Evolutionary conservation across 2,888 invertebrate genomes (phyloP), one percentile per base, ranked within the genome.

Genomic region (Nesidiocoris tenuis): DNA sequence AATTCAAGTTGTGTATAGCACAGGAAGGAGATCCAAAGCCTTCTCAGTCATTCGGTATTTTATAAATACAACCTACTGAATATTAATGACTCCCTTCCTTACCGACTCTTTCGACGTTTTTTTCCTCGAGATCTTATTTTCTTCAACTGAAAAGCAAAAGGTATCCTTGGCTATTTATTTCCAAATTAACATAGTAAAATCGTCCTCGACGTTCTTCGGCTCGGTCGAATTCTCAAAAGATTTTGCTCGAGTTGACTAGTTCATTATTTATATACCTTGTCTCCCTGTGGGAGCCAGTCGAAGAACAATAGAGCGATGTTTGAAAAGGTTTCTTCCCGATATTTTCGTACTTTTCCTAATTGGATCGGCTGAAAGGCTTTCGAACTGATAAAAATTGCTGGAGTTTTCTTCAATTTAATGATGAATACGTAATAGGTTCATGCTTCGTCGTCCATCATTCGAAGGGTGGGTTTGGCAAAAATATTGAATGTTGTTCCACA

Each of bases 1-100:
- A 70, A 70, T 70, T 70, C 70, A 70, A 70, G 24, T 70, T 70
- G 70, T 70, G 70, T 70, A 70, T 25, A 59, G 70, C 23, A 70
- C 54, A 70, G 59, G 68, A 68, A 70, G 12, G 39, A 39, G 70
- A 70, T 57, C 70, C 70, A 70, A 70, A 70, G 70, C 54, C 70
- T 70, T 59, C 19, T 24, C 70, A 70, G 70, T 70, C 70, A 59
- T 70, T 70, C 70, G 24, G 70, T 70, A 70, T 70, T 70, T 70
- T 54, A 70, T 70, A 70, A 70, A 70, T 57, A 70, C 23, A 21
- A 56, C 21, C 70, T 59, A 25, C 61, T 70, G 70, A 70, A 70
- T 70, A 70, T 70, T 70, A 70, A 70, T 70, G 70, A 59, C 56
- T 18, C 68, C 22, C 22, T 39, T 39, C 39, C 39, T 39, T 39